Evolutionary conservation across 2,797 vertebrate genomes (phyloP), one percentile per base, ranked within the genome.

Genomic region (Eurystomus glaucurus): DNA sequence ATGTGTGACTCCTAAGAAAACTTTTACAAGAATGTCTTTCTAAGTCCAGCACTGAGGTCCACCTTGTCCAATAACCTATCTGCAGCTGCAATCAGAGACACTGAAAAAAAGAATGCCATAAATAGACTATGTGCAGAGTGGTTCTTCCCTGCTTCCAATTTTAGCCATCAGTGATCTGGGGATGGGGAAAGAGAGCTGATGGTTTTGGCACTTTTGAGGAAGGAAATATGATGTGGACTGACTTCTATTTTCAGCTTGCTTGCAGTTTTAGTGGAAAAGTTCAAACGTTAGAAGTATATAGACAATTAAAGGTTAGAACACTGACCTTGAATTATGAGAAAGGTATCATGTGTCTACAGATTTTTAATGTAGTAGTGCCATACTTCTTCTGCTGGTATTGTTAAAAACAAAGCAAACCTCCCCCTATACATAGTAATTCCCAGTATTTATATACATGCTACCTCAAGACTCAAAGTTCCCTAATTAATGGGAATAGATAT

Each of bases 281-380:
- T 95, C 65, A 69, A 52, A 85, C 21, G 45, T 79, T 65, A 45
- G 50, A 60, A 68, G 7, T 45, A 5, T n/a, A 15, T 10, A 39
- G 51, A 61, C 23, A 58, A 41, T n/a, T 46, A 65, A 94, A 68
- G 10, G 23, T 51, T 74, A 51, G 35, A 76, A 52, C 12, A 54
- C 18, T 95, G 95, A 87, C 61, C 88, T 92, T 77, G 64, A 95
- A 46, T 43, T 51, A n/a, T 55, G 43, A 72, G 23, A 51, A 55
- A 84, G 9, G 16, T 75, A 58, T 88, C 18, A 29, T 90, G 9
- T 0, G 8, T 31, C 25, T 35, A 58, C 8, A 55, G 35, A 31
- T 17, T 16, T 13, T 29, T 52, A 58, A 25, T 71, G 9, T 11
- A 80, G 33, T n/a, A 52, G 10, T 37, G 3, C 14, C n/a, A 71